phyloP scores from a whole-genome alignment of 2,113 vertebrate genomes.

The Sturnira hondurensis region DNA sequence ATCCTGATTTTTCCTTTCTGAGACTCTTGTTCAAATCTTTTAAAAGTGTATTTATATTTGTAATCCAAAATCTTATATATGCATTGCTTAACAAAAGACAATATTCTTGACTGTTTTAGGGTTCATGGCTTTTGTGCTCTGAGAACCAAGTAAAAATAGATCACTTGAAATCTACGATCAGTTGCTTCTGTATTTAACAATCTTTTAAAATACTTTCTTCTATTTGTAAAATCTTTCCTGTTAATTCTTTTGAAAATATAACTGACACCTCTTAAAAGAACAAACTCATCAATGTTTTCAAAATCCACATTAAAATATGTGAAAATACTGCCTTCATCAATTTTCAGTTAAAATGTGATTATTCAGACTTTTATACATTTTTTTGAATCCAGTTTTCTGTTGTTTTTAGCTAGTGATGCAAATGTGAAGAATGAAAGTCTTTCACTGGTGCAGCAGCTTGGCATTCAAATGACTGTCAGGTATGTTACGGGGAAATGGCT shows the following conservation, averaged over 20 bases:
- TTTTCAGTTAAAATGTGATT: slow-evolving; percentile 70
- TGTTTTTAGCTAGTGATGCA: slow-evolving; percentile 76
- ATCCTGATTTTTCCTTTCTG: neutral
- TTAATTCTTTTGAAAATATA: slow-evolving; percentile 53
- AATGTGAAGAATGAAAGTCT: slow-evolving; percentile 79
- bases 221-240: slow-evolving; percentile 26
- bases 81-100: neutral
- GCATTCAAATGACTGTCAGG: slow-evolving; percentile 86
- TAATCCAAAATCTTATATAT: neutral
- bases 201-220: neutral
- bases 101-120: neutral
- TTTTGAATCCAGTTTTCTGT: slow-evolving; percentile 48
- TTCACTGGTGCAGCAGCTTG: slow-evolving; percentile 84
- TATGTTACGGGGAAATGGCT: slow-evolving; percentile 69
- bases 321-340: slow-evolving; percentile 66
- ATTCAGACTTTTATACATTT: slow-evolving; percentile 55
- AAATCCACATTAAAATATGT: slow-evolving; percentile 49
- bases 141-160: neutral
- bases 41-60: neutral
- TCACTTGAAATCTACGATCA: neutral
- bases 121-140: neutral
- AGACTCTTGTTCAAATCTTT: neutral
- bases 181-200: slow-evolving; percentile 39
- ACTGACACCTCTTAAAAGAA: slow-evolving; percentile 44
- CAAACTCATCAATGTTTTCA: slow-evolving; percentile 45